Base-by-base conservation (phyloP, 2,888 invertebrate species). In the Sminthurides aquaticus region DNA sequence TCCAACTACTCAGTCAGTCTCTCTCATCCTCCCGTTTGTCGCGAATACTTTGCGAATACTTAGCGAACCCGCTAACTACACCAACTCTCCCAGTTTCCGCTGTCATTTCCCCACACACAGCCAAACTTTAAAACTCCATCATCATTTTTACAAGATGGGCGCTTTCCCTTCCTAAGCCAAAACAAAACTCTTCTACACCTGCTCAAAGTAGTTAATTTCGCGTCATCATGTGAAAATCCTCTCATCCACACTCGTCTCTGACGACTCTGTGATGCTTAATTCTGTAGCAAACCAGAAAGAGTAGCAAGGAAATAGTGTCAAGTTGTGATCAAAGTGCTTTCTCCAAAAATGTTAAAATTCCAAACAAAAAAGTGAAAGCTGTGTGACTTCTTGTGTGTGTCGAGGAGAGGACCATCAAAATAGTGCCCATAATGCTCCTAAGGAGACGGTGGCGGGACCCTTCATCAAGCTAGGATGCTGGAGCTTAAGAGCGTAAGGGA, bases 81-180 rank as follows among this genome's bases (percentile, higher is more conserved):
- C 15, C 8, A n/a, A 57, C n/a, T 57, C 18, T 57, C 57, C n/a
- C 22, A 56, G 20, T 52, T 8, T 22, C 3, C 55, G n/a, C 55
- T 2, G 5, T 34, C 43, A 34, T 15, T 34, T 2, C 55, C 55
- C 25, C 25, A 20, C 55, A 2, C 5, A 55, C 22, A 24, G n/a
- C n/a, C 49, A 20, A 49, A 49, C 22, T 2, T 2, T 20, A 49
- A 22, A 18, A 55, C 22, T 55, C 55, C 25, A 20, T 55, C 55
- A 55, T 25, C 55, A 49, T 22, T n/a, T 18, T 5, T 3, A n/a
- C 18, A 49, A 28, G 25, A 34, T 34, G 43, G 43, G 43, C 5
- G 43, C 43, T 34, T 34, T n/a, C n/a, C n/a, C n/a, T n/a, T n/a
- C n/a, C n/a, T n/a, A n/a, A n/a, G 43, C 43, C 5, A 34, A 34